Percentiles rank a stretch among this genome's conserved stretches.
Evolutionary conservation across 2,888 invertebrate genomes (phyloP).

Genomic region (Danaus chrysippus): DNA sequence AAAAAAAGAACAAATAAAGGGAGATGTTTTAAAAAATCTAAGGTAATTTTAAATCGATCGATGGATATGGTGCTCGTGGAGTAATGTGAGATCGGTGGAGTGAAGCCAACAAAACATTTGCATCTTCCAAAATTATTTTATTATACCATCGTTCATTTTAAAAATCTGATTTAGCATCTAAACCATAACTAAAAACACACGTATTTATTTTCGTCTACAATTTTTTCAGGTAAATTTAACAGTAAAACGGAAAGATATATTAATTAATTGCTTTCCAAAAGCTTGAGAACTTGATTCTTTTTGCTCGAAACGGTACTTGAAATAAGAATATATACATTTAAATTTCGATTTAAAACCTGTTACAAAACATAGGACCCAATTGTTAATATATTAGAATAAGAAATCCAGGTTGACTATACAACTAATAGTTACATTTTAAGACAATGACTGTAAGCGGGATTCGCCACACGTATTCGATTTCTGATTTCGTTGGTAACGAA

Average conservation of each 20-base stretch:
- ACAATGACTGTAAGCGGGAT: constrained; percentile 48
- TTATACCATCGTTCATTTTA: constrained; percentile 50
- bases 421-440: constrained; percentile 44
- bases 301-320: too few species aligned
- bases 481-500: constrained; percentile 68
- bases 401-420: constrained; percentile 10
- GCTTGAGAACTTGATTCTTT: too few species aligned
- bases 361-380: too few species aligned
- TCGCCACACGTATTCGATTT: constrained; percentile 71
- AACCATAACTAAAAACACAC: too few species aligned
- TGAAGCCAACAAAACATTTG: constrained; percentile 60
- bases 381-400: not conserved
- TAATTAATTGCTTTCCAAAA: too few species aligned
- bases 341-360: too few species aligned
- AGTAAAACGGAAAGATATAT: too few species aligned
- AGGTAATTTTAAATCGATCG: constrained; percentile 57
- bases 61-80: constrained; percentile 33
- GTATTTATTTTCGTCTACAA: too few species aligned
- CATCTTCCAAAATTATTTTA: constrained; percentile 56
- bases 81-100: constrained; percentile 63
- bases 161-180: too few species aligned
- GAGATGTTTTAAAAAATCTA: constrained; percentile 61
- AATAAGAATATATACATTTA: too few species aligned
- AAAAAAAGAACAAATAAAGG: constrained; percentile 2
- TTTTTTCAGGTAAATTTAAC: too few species aligned